Percentiles rank a stretch among this genome's conserved stretches.
phyloP scores from a whole-genome alignment of 2,888 invertebrate genomes.

The Dicroscelio sp. region DNA sequence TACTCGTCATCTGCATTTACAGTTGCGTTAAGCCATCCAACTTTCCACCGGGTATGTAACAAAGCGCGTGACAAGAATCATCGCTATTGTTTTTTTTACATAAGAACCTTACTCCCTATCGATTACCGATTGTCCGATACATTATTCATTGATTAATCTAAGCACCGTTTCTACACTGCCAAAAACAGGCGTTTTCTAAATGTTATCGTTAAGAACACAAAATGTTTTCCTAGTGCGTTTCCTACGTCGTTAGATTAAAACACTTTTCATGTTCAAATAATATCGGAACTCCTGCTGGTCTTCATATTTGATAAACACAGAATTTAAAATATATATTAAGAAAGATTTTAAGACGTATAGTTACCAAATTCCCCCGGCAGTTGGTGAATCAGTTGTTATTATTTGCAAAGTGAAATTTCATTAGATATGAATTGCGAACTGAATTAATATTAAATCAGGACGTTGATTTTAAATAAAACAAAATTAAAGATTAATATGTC shows the following conservation, averaged over 20 bases:
- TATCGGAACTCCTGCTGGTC: no score
- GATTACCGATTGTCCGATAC: slow-evolving; percentile 17
- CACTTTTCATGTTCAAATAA: no score
- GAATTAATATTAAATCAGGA: neutral
- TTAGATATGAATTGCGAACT: neutral
- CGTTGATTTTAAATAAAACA: no score
- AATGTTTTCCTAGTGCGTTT: no score
- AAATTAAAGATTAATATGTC: no score
- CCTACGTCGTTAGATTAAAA: no score
- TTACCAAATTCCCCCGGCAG: slow-evolving; percentile 7
- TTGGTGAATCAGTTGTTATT: neutral
- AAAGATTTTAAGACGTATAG: slow-evolving; percentile 33
- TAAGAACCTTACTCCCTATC: slow-evolving; percentile 44
- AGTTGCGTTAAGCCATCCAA: slow-evolving; percentile 88
- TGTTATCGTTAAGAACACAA: no score
- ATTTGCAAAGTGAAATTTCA: slow-evolving; percentile 5
- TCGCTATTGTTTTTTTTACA: slow-evolving; percentile 16
- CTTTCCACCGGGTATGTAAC: slow-evolving; percentile 89
- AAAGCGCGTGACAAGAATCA: slow-evolving; percentile 43
- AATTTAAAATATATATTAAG: no score
- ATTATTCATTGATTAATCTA: slow-evolving; percentile 41
- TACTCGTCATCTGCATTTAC: slow-evolving; percentile 81
- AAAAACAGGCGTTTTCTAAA: no score
- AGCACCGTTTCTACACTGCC: neutral
- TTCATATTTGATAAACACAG: no score